A percentile compares a stretch with the other conserved stretches of the same genome.
Conservation (phyloP, 2,888 invertebrate genomes). For the Gisinianus flammeolus region DNA sequence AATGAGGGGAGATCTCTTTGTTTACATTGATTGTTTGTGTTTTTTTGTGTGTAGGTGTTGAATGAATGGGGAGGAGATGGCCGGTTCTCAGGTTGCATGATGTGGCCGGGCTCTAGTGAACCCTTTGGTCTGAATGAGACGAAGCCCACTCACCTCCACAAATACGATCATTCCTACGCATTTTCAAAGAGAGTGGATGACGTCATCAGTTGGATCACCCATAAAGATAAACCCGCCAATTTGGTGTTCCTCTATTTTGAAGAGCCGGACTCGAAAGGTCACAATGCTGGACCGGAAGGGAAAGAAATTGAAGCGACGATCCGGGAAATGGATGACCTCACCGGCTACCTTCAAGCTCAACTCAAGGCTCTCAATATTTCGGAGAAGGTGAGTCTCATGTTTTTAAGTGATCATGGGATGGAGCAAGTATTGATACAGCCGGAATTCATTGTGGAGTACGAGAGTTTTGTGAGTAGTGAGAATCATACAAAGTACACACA, state of each 20-base stretch:
- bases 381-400: constrained; percentile 69
- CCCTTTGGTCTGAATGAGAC: constrained; percentile 64
- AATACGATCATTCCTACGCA: constrained; percentile 10
- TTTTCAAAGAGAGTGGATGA: constrained; percentile 66
- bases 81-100: constrained; percentile 69
- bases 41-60: constrained; percentile 56
- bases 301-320: constrained; percentile 60
- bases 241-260: constrained; percentile 73
- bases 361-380: constrained; percentile 65
- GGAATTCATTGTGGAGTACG: constrained; percentile 63
- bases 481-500: constrained; percentile 62
- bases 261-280: constrained; percentile 72
- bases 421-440: constrained; percentile 68
- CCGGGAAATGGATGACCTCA: constrained; percentile 62
- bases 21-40: not conserved
- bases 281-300: constrained; percentile 68
- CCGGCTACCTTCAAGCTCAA: constrained; percentile 66
- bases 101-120: constrained; percentile 73
- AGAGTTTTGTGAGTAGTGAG: constrained; percentile 32
- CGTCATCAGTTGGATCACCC: constrained; percentile 69
- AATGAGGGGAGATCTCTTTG: not conserved
- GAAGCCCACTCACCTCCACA: constrained; percentile 37
- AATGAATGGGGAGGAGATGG: constrained; percentile 66
- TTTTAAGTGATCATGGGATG: constrained; percentile 80
- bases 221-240: constrained; percentile 68